Conservation (phyloP, 2,888 invertebrate species). For the Lasioglossum marginatum region DNA sequence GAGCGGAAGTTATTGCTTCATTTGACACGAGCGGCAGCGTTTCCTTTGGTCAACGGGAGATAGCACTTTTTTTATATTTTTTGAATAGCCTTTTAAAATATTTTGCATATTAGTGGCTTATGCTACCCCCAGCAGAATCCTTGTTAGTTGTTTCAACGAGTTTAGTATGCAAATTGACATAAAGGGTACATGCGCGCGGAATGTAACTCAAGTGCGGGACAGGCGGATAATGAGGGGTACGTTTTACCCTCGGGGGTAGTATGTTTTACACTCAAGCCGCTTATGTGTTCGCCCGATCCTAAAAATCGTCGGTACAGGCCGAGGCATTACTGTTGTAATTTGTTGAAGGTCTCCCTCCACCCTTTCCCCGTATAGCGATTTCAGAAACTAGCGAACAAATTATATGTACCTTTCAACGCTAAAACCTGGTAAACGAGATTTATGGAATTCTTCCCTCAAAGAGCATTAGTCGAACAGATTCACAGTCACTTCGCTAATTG, state of each 20-base stretch:
- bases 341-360: background rate
- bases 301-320: constrained; percentile 45
- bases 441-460: background rate
- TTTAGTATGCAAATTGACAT: constrained; percentile 72
- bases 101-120: constrained; percentile 56
- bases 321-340: constrained; percentile 39
- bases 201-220: constrained; percentile 66
- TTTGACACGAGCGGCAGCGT: background rate
- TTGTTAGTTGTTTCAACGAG: constrained; percentile 66
- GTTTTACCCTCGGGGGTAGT: constrained; percentile 59
- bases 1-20: background rate
- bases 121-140: constrained; percentile 50
- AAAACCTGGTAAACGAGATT: background rate
- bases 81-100: constrained; percentile 46
- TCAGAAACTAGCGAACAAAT: constrained; percentile 17
- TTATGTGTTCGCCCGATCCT: constrained; percentile 38
- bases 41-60: background rate
- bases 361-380: background rate
- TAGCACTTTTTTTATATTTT: background rate
- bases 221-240: constrained; percentile 64
- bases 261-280: constrained; percentile 53
- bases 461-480: background rate
- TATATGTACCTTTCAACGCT: background rate
- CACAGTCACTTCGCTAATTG: background rate
- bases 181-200: constrained; percentile 60